phyloP scores from a whole-genome alignment of 2,113 vertebrate species.

The Melanotaenia duboulayi region DNA sequence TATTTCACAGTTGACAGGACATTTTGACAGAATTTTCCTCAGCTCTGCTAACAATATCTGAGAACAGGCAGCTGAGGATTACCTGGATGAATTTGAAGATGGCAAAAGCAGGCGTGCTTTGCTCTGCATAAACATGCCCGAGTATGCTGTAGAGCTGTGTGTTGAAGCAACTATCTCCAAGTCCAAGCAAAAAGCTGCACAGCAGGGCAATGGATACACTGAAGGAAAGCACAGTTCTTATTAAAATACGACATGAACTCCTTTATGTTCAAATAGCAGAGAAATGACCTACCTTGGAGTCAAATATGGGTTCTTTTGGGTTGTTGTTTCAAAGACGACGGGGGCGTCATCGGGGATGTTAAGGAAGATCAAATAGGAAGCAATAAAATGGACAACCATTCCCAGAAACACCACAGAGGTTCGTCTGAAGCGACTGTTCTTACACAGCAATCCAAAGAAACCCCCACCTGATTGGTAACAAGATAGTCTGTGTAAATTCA shows the following conservation, averaged over 20 bases:
- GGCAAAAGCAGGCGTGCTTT: conserved; percentile 94
- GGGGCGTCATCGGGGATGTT: conserved; percentile 93
- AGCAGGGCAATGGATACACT: conserved; percentile 92
- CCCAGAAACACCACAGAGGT: conserved; percentile 95
- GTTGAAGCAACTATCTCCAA: conserved; percentile 98
- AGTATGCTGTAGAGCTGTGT: conserved; percentile 97
- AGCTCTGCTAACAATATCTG: conserved; percentile 51
- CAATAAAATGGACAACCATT: conserved; percentile 91
- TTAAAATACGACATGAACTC: neutral
- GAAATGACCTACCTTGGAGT: conserved; percentile 83
- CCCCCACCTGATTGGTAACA: conserved; percentile 86
- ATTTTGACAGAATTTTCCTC: conserved; percentile 44
- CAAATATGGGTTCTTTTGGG: conserved; percentile 86
- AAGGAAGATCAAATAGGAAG: conserved; percentile 96
- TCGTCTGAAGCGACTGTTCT: conserved; percentile 89
- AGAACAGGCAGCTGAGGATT: conserved; percentile 59
- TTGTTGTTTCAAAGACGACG: conserved; percentile 84
- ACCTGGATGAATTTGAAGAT: conserved; percentile 99
- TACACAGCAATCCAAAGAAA: conserved; percentile 93
- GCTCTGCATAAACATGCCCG: conserved; percentile 89
- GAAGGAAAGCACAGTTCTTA: conserved; percentile 4
- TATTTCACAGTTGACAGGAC: conserved; percentile 48
- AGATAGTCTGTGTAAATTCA: neutral
- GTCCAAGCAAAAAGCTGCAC: conserved; percentile 94
- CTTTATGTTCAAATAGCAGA: neutral